Evolutionary conservation across 2,113 vertebrate species (phyloP), one percentile per base, ranked within the genome.

Genomic region (Hyaena hyaena): DNA sequence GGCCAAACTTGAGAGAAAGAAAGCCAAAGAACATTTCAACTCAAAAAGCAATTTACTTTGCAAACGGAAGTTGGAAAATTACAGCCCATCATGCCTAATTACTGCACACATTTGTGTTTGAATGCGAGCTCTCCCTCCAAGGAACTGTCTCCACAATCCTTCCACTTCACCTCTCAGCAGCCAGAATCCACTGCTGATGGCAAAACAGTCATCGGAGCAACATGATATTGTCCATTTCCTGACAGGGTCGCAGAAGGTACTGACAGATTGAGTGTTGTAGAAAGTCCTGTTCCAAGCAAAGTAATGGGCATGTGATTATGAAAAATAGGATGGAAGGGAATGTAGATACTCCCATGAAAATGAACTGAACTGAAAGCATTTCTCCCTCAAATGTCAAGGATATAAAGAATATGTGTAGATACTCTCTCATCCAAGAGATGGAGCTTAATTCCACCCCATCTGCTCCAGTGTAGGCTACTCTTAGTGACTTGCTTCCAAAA

Each of bases 1-100:
- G 97, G 96, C 94, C 93, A 94, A 74, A 88, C 31, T 97, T 95
- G 90, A 95, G 43, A 68, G 92, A 97, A 97, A 91, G 97, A 82
- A 98, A 97, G 73, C 63, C 2, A 92, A 81, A 92, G 95, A 85
- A 77, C 39, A 81, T 88, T 89, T 93, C 79, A 2, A 14, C 87
- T 97, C 86, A 31, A 53, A 96, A 96, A 86, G 43, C 24, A 31
- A 93, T 97, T 97, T 98, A 81, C 33, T 98, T 97, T 96, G 73
- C 81, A 93, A 94, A 84, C 71, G 69, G 28, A 81, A 94, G 95
- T 90, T 24, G 66, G 96, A 50, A 90, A 89, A 86, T 74, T 95
- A 39, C 14, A 85, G 28, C 88, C 39, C 79, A 58, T 94, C 89
- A 69, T 65, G 69, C 35, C 69, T 26, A 97, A 90, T 97, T 97